Conservation (phyloP, 2,113 vertebrate genomes). For the Micronycteris hirsuta region DNA sequence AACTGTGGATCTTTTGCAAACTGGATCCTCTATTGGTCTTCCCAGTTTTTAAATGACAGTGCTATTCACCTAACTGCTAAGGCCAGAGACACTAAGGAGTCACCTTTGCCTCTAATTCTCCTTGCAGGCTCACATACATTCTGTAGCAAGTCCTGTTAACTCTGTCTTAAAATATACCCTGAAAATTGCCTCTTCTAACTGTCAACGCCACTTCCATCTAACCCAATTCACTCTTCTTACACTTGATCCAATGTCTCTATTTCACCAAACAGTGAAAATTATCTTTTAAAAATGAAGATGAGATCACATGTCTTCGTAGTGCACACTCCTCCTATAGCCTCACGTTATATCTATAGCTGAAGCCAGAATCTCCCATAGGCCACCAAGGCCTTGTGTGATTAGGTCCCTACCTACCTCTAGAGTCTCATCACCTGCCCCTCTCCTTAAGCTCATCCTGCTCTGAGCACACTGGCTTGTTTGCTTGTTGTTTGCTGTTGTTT, state of each 20-base stretch:
- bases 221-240: neutral
- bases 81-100: neutral
- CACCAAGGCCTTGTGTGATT: fast-evolving
- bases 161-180: neutral
- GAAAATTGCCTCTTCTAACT: neutral
- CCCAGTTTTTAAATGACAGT: neutral
- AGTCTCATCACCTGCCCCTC: fast-evolving
- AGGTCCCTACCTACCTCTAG: neutral
- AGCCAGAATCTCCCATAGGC: neutral
- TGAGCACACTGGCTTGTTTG: neutral
- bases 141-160: neutral
- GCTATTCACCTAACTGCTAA: neutral
- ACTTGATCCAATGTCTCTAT: neutral
- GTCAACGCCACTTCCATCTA: neutral
- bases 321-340: neutral
- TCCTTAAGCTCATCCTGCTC: neutral
- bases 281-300: neutral
- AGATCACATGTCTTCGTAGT: neutral
- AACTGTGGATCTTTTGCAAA: neutral
- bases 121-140: neutral
- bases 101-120: neutral
- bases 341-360: neutral
- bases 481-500: neutral
- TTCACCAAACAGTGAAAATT: neutral
- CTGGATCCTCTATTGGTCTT: neutral